Conservation (phyloP, 2,113 vertebrate species). For the Notechis scutatus region DNA sequence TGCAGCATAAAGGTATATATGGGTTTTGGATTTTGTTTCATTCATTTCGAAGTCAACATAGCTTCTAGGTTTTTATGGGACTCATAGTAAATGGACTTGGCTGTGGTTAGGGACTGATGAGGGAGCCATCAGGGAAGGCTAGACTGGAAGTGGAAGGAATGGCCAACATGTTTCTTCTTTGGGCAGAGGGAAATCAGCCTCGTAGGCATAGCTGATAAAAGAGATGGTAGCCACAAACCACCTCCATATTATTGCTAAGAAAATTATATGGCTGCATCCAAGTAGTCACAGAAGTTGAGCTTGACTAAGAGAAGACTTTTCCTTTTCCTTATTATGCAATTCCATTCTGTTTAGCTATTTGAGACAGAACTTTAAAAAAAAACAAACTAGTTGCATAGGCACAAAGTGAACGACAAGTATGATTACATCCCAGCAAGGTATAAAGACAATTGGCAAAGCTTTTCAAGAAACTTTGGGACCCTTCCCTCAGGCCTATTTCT, state of each 20-base stretch:
- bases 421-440: not conserved
- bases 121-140: not conserved
- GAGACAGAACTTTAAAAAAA: not conserved
- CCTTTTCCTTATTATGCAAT: not conserved
- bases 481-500: not conserved
- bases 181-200: not conserved
- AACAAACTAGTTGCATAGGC: not conserved
- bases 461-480: not conserved
- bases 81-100: not conserved
- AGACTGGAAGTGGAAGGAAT: not conserved
- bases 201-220: not conserved
- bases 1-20: not conserved
- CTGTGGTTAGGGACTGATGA: not conserved
- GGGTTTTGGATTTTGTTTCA: not conserved
- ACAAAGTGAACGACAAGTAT: not conserved
- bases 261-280: not conserved
- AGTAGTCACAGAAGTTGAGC: not conserved
- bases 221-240: not conserved
- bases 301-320: not conserved
- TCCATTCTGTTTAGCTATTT: not conserved
- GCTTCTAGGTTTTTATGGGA: not conserved
- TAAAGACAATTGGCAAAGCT: not conserved
- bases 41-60: not conserved
- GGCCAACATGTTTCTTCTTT: not conserved
- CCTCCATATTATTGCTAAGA: not conserved